phyloP scores from a whole-genome alignment of 2,888 invertebrate genomes.

The Pyrochroa serraticornis region DNA sequence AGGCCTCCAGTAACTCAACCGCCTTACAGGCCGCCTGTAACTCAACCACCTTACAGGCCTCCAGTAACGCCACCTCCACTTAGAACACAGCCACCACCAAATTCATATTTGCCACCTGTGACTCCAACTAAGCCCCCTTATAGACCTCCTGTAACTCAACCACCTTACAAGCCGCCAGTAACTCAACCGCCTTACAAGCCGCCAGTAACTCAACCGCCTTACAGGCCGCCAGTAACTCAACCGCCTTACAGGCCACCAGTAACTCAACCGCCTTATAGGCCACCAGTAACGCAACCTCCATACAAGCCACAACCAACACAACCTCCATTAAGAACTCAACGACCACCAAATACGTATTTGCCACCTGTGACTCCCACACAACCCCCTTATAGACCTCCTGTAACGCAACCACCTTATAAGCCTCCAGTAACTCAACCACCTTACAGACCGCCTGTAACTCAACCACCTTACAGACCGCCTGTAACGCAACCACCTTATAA shows the following conservation, averaged over 20 bases:
- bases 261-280: not conserved
- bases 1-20: not conserved
- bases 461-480: not conserved
- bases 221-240: slow-evolving; percentile 25
- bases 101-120: not conserved
- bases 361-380: too few relatives aligned
- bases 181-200: not conserved
- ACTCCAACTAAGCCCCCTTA: not conserved
- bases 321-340: too few relatives aligned
- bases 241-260: slow-evolving; percentile 6
- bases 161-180: too few relatives aligned
- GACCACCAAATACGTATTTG: too few relatives aligned
- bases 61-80: not conserved
- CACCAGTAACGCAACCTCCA: too few relatives aligned
- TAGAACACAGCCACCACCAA: not conserved
- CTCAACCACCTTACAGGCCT: not conserved
- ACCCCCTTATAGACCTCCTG: too few relatives aligned
- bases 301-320: too few relatives aligned
- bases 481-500: not conserved
- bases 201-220: slow-evolving; percentile 1
- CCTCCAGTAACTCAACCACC: too few relatives aligned
- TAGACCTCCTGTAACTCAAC: slow-evolving; percentile 2
- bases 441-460: too few relatives aligned
- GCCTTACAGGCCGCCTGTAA: slow-evolving; percentile 2
- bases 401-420: too few relatives aligned